phyloP scores from a whole-genome alignment of 2,113 vertebrate genomes.

The Macrotis lagotis region DNA sequence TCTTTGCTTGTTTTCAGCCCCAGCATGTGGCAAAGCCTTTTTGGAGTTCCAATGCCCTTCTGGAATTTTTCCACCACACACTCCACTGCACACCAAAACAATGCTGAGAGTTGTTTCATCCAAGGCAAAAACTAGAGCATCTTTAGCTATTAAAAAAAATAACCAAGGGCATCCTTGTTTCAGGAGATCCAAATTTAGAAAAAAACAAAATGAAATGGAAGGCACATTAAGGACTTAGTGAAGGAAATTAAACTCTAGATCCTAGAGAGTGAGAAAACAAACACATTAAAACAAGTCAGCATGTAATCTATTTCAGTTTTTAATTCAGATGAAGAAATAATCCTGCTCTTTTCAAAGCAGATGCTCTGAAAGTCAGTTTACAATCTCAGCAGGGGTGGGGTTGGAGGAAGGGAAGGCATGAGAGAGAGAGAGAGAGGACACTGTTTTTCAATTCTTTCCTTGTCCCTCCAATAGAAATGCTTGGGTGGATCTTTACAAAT shows the following conservation, averaged over 20 bases:
- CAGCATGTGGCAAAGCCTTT: not conserved
- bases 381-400: not conserved
- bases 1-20: not conserved
- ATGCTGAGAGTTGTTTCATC: not conserved
- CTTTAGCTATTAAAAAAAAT: not conserved
- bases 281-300: constrained; percentile 39
- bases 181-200: not conserved
- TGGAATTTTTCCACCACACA: not conserved
- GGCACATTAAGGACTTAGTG: not conserved
- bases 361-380: not conserved
- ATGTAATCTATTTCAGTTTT: not conserved
- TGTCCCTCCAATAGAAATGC: not conserved
- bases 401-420: not conserved
- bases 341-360: not conserved
- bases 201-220: not conserved
- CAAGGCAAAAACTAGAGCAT: not conserved
- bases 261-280: not conserved
- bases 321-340: not conserved
- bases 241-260: constrained; percentile 18
- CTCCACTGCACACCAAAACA: not conserved
- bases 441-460: not conserved
- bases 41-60: not conserved
- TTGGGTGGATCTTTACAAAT: not conserved
- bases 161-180: not conserved
- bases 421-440: not conserved